Conservation (phyloP, 2,797 vertebrate genomes). For the Sus cebifrons region DNA sequence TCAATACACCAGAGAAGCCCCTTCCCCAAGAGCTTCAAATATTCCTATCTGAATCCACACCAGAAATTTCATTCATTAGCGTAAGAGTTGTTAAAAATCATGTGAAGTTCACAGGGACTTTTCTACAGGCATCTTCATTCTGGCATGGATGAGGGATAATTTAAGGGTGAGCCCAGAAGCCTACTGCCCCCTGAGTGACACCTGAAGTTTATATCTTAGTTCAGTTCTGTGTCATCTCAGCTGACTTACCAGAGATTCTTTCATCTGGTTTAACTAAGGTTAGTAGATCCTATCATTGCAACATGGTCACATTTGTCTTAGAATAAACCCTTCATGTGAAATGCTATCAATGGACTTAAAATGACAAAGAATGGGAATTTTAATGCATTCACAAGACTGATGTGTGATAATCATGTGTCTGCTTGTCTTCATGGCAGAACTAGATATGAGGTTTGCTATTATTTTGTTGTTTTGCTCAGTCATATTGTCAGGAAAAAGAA, state of each 20-base stretch:
- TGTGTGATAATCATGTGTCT: background rate
- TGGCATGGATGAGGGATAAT: constrained; percentile 34
- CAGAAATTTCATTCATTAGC: constrained; percentile 68
- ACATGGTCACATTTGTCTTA: background rate
- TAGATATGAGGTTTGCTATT: background rate
- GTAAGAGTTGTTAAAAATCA: constrained; percentile 56
- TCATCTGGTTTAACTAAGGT: background rate
- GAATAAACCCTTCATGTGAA: background rate
- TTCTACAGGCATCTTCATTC: background rate
- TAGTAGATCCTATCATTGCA: background rate
- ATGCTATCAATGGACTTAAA: background rate
- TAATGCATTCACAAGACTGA: background rate
- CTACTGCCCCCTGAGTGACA: background rate
- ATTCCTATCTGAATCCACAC: background rate
- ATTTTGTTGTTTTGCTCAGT: background rate
- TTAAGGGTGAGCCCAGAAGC: constrained; percentile 34
- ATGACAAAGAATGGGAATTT: background rate
- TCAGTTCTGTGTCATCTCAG: background rate
- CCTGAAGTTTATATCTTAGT: constrained; percentile 1
- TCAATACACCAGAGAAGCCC: background rate
- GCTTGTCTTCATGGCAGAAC: background rate
- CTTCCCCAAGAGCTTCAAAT: background rate
- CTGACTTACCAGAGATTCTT: background rate
- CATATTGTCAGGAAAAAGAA: background rate
- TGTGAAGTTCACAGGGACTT: constrained; percentile 42